Conservation (phyloP, 35 echinoderm and acorn worm genomes). For the Lytechinus pictus region DNA sequence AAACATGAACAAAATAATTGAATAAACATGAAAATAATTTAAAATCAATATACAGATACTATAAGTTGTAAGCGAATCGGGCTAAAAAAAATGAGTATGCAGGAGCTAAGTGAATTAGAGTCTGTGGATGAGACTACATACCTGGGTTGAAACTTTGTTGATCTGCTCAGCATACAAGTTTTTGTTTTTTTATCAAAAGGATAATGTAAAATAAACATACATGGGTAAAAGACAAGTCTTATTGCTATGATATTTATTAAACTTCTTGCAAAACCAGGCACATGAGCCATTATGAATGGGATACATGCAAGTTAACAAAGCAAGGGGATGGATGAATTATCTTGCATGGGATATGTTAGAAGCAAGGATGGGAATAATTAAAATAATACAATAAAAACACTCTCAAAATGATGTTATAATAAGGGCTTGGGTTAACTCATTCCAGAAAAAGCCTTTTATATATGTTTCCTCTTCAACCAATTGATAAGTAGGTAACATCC, state of each 20-base stretch:
- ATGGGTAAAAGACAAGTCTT: neutral
- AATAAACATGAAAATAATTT: neutral
- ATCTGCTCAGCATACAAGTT: conserved; percentile 25
- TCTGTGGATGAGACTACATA: conserved; percentile 17
- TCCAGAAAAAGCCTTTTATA: neutral
- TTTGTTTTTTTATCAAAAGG: conserved; percentile 22
- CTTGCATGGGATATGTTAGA: neutral
- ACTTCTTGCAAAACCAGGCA: neutral
- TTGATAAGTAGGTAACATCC: neutral
- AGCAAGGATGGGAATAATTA: neutral
- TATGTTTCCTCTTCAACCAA: neutral
- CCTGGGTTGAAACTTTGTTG: conserved; percentile 34
- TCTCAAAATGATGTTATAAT: neutral
- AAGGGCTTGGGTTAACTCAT: neutral
- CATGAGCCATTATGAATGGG: neutral
- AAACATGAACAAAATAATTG: neutral
- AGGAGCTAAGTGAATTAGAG: neutral
- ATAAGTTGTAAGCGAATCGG: neutral
- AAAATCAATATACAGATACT: neutral
- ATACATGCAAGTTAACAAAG: neutral
- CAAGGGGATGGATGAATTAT: neutral
- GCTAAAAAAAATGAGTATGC: neutral
- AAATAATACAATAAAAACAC: neutral
- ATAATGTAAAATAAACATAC: neutral
- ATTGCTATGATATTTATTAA: neutral